These are phyloP conservation scores for Panorpa germanica DNA, from an alignment of 2,888 invertebrate genomes.

Conservation along the genomic window DNA sequence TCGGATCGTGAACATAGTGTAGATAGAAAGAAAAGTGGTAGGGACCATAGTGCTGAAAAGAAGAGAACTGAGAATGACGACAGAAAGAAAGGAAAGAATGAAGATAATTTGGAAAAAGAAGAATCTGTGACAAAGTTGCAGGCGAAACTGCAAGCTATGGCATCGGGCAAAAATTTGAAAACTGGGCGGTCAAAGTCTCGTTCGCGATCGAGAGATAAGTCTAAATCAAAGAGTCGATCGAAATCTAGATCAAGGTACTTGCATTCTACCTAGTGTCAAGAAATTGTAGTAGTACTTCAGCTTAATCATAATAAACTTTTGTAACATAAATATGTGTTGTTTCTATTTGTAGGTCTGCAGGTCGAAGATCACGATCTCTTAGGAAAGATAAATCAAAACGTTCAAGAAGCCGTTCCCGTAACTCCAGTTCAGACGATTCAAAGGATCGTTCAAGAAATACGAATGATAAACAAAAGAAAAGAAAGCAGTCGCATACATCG, in stretches of 20 bases:
- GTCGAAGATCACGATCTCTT: slow-evolving; percentile 19
- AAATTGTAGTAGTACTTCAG: not conserved
- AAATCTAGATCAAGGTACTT: too few relatives aligned
- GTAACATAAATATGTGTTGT: slow-evolving; percentile 3
- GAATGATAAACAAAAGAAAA: slow-evolving; percentile 1
- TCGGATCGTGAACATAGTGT: slow-evolving; percentile 11
- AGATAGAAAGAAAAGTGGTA: slow-evolving; percentile 10
- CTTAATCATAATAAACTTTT: not conserved
- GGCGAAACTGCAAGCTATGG: slow-evolving; percentile 39
- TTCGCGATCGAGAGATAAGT: slow-evolving; percentile 18
- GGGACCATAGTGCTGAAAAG: slow-evolving; percentile 17
- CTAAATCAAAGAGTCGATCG: too few relatives aligned
- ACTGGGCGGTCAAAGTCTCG: slow-evolving; percentile 19
- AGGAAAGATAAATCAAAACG: too few relatives aligned
- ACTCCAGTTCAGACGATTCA: too few relatives aligned
- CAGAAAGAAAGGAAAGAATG: slow-evolving; percentile 19
- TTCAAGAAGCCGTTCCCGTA: slow-evolving; percentile 19
- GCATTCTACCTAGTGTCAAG: not conserved
- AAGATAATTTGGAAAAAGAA: slow-evolving; percentile 18
- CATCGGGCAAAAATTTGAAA: slow-evolving; percentile 30
- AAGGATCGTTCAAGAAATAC: too few relatives aligned
- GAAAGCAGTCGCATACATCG: slow-evolving; percentile 1
- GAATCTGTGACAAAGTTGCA: slow-evolving; percentile 33
- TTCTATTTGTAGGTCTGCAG: slow-evolving; percentile 17
- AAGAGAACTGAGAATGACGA: slow-evolving; percentile 18